These are phyloP conservation scores for Odocoileus hemionus DNA, from an alignment of 2,113 vertebrate species.

Conservation along the genomic window DNA sequence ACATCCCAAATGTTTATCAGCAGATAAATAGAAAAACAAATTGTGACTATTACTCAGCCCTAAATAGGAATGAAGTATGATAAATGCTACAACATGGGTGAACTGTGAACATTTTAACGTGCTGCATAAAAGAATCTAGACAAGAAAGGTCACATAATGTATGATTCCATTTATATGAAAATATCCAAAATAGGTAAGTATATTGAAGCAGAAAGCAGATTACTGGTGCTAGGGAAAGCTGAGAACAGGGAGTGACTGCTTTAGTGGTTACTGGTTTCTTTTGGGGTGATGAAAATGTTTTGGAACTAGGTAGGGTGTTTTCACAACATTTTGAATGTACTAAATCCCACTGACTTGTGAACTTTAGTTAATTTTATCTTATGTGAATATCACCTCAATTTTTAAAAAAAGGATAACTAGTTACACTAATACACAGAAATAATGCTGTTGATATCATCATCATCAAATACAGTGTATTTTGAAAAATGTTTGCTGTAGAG, in stretches of 20 bases:
- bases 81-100: background rate
- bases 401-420: background rate
- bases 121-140: background rate
- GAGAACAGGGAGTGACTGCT: background rate
- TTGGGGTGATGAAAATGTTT: background rate
- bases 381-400: background rate
- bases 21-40: background rate
- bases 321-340: background rate
- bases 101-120: background rate
- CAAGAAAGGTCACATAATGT: background rate
- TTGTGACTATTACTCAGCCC: background rate
- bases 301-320: background rate
- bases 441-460: background rate
- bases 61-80: background rate
- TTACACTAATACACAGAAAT: background rate
- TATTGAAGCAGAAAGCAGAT: background rate
- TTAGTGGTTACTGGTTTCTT: background rate
- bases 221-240: background rate
- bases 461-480: background rate
- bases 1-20: background rate
- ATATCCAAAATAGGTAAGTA: background rate
- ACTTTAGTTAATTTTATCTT: conserved; percentile 17
- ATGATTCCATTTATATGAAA: background rate
- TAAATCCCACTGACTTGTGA: background rate
- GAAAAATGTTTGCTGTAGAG: background rate